phyloP scores from a whole-genome alignment of 2,888 invertebrate species.

The Noctua janthe region DNA sequence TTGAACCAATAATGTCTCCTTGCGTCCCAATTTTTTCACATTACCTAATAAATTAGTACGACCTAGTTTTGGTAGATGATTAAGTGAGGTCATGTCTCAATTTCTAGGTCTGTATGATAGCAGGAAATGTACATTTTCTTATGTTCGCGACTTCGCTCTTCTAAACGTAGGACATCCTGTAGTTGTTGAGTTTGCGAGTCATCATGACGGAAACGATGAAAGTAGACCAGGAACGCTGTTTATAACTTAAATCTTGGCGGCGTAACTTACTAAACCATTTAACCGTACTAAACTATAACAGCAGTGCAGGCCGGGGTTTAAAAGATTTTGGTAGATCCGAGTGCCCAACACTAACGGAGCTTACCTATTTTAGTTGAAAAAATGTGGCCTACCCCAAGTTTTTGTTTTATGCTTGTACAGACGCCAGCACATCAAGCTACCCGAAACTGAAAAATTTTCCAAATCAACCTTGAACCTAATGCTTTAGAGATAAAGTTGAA shows the following conservation, averaged over 20 bases:
- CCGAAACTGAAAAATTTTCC: too few species aligned
- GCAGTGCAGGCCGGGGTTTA: background rate
- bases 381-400: background rate
- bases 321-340: background rate
- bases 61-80: constrained; percentile 75
- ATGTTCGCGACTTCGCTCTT: constrained; percentile 67
- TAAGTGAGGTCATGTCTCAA: constrained; percentile 79
- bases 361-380: background rate
- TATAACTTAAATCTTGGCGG: constrained; percentile 63
- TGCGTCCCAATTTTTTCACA: constrained; percentile 47
- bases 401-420: background rate
- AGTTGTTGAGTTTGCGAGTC: constrained; percentile 65
- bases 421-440: too few species aligned
- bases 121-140: constrained; percentile 83
- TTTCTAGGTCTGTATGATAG: constrained; percentile 76
- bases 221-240: constrained; percentile 73
- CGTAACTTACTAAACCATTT: constrained; percentile 27
- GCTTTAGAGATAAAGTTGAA: too few species aligned
- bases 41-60: constrained; percentile 64
- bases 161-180: constrained; percentile 78
- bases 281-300: background rate
- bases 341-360: too few species aligned
- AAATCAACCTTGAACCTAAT: too few species aligned
- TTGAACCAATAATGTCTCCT: constrained; percentile 40
- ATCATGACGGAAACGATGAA: constrained; percentile 74